Conservation (phyloP, 1,140 invertebrate genomes). For the Ganaspis sp. region DNA sequence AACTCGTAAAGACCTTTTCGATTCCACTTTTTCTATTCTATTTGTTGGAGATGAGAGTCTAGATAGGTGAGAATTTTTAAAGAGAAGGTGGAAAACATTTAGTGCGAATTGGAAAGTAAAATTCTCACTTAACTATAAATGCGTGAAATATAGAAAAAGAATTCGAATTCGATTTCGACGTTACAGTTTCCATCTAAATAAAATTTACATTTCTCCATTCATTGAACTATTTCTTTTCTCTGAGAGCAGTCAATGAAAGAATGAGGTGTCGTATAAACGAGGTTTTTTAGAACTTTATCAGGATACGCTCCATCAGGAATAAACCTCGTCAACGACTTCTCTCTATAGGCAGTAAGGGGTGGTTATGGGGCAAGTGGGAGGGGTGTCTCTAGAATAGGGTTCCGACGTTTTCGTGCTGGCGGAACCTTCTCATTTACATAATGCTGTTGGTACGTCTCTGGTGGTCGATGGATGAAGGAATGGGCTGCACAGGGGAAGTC, state of each 20-base stretch:
- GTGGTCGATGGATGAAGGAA: not conserved
- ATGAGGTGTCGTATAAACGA: conserved; percentile 33
- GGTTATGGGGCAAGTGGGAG: not conserved
- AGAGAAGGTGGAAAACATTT: too few species aligned
- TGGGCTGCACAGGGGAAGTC: not conserved
- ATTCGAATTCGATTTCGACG: too few species aligned
- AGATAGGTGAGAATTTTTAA: too few species aligned
- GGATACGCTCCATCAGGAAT: conserved; percentile 34
- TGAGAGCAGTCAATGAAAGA: not conserved
- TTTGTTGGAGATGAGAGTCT: too few species aligned
- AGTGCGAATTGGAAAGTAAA: too few species aligned
- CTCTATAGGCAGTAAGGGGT: conserved; percentile 23
- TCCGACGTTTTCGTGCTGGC: conserved; percentile 58
- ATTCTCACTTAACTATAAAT: too few species aligned
- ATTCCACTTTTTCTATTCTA: too few species aligned
- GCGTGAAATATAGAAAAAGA: too few species aligned
- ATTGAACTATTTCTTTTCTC: not conserved
- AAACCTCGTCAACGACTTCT: conserved; percentile 37
- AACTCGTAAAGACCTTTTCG: too few species aligned
- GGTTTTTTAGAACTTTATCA: conserved; percentile 34
- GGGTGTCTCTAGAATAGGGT: conserved; percentile 32
- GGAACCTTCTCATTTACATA: conserved; percentile 65
- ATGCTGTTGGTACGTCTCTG: conserved; percentile 60
- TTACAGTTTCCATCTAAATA: not conserved
- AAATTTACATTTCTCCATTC: not conserved